Conservation (phyloP, 2,888 invertebrate genomes). For the Baccha elongata region DNA sequence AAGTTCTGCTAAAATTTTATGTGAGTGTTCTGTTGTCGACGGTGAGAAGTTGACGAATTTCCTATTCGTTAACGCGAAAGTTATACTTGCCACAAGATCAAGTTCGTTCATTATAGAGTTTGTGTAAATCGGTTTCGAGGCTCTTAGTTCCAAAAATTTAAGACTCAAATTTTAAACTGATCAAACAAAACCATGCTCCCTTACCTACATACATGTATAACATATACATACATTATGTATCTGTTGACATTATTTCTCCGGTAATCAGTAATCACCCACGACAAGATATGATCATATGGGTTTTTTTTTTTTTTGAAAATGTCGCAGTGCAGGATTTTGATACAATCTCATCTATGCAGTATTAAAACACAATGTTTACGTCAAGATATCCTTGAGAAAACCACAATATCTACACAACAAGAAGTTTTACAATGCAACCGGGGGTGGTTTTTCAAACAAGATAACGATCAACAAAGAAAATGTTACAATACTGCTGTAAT, state of each 20-base stretch:
- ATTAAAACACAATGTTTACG: constrained; percentile 25
- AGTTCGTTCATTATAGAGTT: no score
- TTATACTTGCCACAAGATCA: no score
- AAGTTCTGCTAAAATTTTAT: no score
- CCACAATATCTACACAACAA: constrained; percentile 26
- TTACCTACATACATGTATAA: no score
- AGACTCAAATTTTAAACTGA: no score
- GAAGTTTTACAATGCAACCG: constrained; percentile 39
- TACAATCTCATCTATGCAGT: not conserved
- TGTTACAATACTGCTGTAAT: constrained; percentile 27
- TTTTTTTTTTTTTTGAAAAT: not conserved
- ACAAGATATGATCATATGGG: not conserved
- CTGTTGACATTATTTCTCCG: not conserved
- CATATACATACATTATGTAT: not conserved
- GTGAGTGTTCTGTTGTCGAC: no score
- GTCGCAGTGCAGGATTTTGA: not conserved
- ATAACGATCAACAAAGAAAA: constrained; percentile 48
- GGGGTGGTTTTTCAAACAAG: constrained; percentile 56
- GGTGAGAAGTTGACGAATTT: no score
- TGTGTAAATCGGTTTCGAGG: no score
- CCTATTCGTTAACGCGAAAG: no score
- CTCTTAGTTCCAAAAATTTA: no score
- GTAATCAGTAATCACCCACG: not conserved
- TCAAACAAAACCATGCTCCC: no score
- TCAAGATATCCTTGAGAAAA: constrained; percentile 58